Base-by-base conservation (phyloP, 2,888 invertebrate genomes). In the Panzeria rudis region DNA sequence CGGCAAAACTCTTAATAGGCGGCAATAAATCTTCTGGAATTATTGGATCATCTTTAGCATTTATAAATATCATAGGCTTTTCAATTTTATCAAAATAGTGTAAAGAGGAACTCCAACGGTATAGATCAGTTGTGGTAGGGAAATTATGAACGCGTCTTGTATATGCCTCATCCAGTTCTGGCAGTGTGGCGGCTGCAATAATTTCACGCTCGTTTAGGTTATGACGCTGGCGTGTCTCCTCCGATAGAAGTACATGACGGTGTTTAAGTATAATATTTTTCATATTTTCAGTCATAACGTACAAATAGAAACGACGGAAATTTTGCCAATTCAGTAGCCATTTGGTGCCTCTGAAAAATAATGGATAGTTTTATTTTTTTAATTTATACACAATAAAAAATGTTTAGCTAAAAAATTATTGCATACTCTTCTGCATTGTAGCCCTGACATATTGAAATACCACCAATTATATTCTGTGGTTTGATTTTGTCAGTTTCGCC, bases 381-480 rank as follows among this genome's bases (percentile, higher is more conserved):
- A 54, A 29, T 29, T 44, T 25, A 38, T 38, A 25, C 13, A 54
- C 15, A 76, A 41, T 11, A 68, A 71, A 64, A 38, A 44, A 56
- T 29, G 29, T 13, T 47, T 1, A 68, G 3, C 41, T 0, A 32
- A 32, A 52, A 66, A 61, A 69, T 11, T 4, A 83, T 95, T 47
- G 95, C 96, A 95, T 93, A 98, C 97, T 96, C 96, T 84, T 96
- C 95, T 56, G 97, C 97, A 92, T 97, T 97, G 92, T 98, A 98
- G 89, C 98, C 98, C 93, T 98, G 98, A 91, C 98, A 98, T 90
- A 98, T 96, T 41, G 98, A 98, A 89, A 98, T 95, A 35, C 96
- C 98, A 71, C 97, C 97, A 88, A 98, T 95, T 79, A 98, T 95
- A 90, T 95, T 95, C 17, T 93, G 88, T 1, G 96, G 94, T 87